phyloP scores from a whole-genome alignment of 2,113 vertebrate species.

The Bettongia penicillata region DNA sequence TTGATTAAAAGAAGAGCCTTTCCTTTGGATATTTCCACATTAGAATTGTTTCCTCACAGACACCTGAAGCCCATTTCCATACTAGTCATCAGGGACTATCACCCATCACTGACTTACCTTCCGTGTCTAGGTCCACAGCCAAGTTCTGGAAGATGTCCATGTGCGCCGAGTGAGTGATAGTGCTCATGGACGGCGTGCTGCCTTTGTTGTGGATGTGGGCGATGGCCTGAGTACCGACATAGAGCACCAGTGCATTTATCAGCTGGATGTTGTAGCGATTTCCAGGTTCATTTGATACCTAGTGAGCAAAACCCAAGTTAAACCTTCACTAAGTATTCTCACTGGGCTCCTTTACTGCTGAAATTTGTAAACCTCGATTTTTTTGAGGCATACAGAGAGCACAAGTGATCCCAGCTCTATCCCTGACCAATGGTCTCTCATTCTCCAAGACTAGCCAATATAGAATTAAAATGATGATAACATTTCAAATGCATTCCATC shows the following conservation, averaged over 20 bases:
- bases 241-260: conserved; percentile 98
- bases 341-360: background rate
- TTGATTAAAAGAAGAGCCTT: background rate
- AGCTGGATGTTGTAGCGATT: conserved; percentile 99
- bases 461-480: background rate
- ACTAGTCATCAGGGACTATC: background rate
- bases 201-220: conserved; percentile 99
- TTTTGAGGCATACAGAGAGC: background rate
- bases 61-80: background rate
- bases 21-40: background rate
- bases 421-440: background rate
- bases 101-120: conserved; percentile 88
- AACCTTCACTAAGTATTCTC: conserved; percentile 2
- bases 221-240: conserved; percentile 98
- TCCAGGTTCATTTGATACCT: conserved; percentile 99
- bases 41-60: background rate
- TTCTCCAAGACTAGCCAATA: background rate
- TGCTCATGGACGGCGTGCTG: conserved; percentile 99
- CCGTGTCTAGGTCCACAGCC: conserved; percentile 98
- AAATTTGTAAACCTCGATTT: conserved; percentile 3
- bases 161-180: conserved; percentile 98
- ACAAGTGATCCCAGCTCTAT: background rate
- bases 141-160: conserved; percentile 99
- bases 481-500: background rate
- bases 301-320: conserved; percentile 54